A percentile compares a stretch with the other conserved stretches of the same genome.
These are phyloP conservation scores for Drosophila eugracilis DNA, from an alignment of 1,140 invertebrate genomes.

Conservation along the genomic window DNA sequence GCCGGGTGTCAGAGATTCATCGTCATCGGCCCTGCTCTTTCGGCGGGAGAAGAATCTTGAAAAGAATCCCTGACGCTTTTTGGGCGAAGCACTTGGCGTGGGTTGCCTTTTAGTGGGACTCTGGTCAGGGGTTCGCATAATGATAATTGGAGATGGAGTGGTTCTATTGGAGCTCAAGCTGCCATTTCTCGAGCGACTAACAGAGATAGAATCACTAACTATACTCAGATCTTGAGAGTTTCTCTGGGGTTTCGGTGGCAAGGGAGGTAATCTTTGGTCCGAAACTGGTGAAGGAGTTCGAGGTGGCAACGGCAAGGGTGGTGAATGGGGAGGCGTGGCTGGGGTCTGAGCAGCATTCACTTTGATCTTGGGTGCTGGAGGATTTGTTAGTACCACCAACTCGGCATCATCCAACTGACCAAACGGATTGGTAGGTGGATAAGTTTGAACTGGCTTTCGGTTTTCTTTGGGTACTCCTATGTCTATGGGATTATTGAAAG, in stretches of 20 bases:
- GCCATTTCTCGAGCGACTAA: conserved; percentile 66
- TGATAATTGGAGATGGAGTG: conserved; percentile 84
- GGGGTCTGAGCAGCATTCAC: conserved; percentile 78
- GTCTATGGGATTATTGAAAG: conserved; percentile 92
- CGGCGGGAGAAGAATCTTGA: conserved; percentile 87
- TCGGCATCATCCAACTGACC: conserved; percentile 63
- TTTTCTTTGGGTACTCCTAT: conserved; percentile 42
- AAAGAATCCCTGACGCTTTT: conserved; percentile 88
- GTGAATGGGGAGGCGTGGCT: conserved; percentile 61
- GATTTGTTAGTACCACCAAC: conserved; percentile 79
- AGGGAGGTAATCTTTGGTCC: conserved; percentile 65
- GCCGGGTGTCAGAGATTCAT: conserved; percentile 15
- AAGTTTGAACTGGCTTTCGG: conserved; percentile 4
- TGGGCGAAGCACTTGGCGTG: conserved; percentile 81
- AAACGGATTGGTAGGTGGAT: conserved; percentile 66
- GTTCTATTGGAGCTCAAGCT: conserved; percentile 77
- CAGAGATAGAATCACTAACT: conserved; percentile 55
- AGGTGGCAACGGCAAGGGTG: conserved; percentile 66
- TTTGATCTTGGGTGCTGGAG: conserved; percentile 84
- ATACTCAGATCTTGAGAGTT: conserved; percentile 68
- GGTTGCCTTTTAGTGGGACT: conserved; percentile 85
- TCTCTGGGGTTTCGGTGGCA: conserved; percentile 72
- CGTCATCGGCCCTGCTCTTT: conserved; percentile 82
- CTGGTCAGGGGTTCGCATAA: conserved; percentile 84
- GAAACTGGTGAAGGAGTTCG: conserved; percentile 71